Base-by-base conservation (phyloP, 2,797 vertebrate species). In the Argentina silus region DNA sequence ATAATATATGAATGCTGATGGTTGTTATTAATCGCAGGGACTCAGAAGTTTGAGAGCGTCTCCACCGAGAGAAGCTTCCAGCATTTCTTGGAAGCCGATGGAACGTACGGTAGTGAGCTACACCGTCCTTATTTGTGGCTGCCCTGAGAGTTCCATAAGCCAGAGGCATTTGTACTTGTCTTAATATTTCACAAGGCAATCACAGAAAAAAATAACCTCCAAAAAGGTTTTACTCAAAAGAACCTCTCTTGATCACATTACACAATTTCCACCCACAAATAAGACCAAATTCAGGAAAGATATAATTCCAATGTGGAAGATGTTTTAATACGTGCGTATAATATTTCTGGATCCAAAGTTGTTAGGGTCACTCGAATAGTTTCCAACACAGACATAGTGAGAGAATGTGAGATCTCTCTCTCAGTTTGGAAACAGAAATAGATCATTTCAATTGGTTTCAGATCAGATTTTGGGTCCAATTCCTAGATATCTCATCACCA, bases 181-280 rank as follows among this genome's bases (percentile, higher is more conserved):
- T 83, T 88, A 87, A 90, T 94, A 90, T 91, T 91, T 93, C 90
- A 92, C 86, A 91, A 90, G 78, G 86, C 85, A 93, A 87, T 89
- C 87, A 82, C 82, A 85, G 85, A 84, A 85, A 73, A 74, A 50
- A 86, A 71, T 77, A 63, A 53, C 83, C 57, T n/a, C 63, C 61
- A 81, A 85, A 88, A 82, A 84, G 84, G 85, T 21, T 66, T 11
- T 48, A 42, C 60, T 50, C 10, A 62, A 11, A 23, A 21, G 19
- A 66, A 21, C 11, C 11, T 10, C 64, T 19, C 2, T 65, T 72
- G 76, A 87, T 90, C 83, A 72, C 78, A 81, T 90, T 90, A 78
- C 83, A 85, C 72, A 85, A 81, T 90, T 92, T 89, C 84, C 84
- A 83, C 77, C 80, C 76, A 79, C 57, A 62, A 60, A 61, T 47